Evolutionary conservation across 1,140 invertebrate genomes (phyloP).

Genomic region (Atta cephalotes): DNA sequence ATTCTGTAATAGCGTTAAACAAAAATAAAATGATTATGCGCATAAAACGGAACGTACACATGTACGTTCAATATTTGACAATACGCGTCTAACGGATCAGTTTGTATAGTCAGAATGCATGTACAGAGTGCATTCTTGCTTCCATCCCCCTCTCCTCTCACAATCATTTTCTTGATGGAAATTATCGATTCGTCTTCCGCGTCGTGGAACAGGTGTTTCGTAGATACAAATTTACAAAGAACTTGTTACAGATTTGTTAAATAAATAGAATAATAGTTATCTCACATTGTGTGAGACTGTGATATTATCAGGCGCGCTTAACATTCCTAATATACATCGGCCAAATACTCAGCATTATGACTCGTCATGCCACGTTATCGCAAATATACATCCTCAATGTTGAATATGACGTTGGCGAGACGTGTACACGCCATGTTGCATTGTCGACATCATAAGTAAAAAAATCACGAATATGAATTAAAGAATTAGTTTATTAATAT

Average conservation of each 20-base stretch:
- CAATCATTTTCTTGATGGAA: neutral
- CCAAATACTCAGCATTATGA: neutral
- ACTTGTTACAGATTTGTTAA: neutral
- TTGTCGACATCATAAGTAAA: neutral
- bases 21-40: too few relatives aligned
- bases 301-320: neutral
- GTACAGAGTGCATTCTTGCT: neutral
- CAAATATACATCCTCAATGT: neutral
- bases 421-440: neutral
- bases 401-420: neutral
- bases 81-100: neutral
- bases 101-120: neutral
- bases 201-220: neutral
- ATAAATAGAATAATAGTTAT: neutral
- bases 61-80: neutral
- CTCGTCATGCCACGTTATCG: constrained; percentile 13
- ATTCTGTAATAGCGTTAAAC: too few relatives aligned
- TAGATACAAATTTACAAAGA: neutral
- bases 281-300: neutral
- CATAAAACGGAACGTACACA: neutral
- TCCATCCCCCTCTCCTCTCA: too few relatives aligned
- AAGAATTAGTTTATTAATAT: neutral
- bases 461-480: constrained; percentile 23
- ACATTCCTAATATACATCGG: neutral
- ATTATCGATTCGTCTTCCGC: neutral